phyloP scores from a whole-genome alignment of 1,140 invertebrate genomes.

The Polypedilum vanderplanki region DNA sequence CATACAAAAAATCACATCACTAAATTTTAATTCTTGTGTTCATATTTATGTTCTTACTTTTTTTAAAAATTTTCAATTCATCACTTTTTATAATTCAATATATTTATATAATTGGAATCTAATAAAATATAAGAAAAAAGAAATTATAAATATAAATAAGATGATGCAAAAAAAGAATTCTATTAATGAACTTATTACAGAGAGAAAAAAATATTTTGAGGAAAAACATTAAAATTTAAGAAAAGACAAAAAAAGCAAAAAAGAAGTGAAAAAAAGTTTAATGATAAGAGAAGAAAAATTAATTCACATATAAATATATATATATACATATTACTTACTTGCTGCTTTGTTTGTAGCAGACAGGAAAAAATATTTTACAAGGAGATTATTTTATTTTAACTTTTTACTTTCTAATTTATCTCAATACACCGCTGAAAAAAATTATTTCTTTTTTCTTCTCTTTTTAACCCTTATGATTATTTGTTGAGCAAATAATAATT shows the following conservation, averaged over 20 bases:
- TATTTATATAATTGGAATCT: background rate
- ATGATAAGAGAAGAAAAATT: background rate
- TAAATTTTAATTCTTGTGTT: background rate
- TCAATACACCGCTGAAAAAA: background rate
- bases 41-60: background rate
- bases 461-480: slow-evolving; percentile 14
- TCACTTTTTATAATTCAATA: background rate
- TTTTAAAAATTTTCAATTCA: no score
- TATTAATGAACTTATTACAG: slow-evolving; percentile 11
- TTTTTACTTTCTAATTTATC: background rate
- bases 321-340: background rate
- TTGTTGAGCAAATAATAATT: slow-evolving; percentile 25
- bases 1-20: background rate
- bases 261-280: no score
- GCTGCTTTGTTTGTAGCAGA: background rate
- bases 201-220: slow-evolving; percentile 26
- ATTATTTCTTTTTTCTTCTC: background rate
- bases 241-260: background rate
- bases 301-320: slow-evolving; percentile 9
- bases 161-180: background rate
- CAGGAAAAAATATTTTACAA: slow-evolving; percentile 8
- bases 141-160: slow-evolving; percentile 13
- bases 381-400: slow-evolving; percentile 11
- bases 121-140: background rate
- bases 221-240: slow-evolving; percentile 3